phyloP scores from a whole-genome alignment of 1,140 invertebrate genomes.

The Olivierus martensii region DNA sequence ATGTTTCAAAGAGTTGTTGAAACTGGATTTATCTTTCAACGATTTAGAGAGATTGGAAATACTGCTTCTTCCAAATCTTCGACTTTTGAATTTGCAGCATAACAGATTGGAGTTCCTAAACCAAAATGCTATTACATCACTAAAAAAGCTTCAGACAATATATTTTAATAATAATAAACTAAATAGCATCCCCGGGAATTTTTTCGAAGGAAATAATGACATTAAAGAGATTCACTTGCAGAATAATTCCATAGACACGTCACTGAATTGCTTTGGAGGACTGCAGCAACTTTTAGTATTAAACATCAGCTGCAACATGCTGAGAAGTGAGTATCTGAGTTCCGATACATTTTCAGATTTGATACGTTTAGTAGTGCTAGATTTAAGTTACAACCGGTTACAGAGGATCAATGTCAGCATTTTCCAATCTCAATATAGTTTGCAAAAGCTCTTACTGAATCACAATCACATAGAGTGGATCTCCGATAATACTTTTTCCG shows the following conservation, averaged over 20 bases:
- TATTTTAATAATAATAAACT: conserved; percentile 73
- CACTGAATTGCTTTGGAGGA: conserved; percentile 56
- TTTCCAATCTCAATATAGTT: conserved; percentile 37
- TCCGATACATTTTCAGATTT: conserved; percentile 67
- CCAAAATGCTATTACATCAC: conserved; percentile 54
- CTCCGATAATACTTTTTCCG: conserved; percentile 42
- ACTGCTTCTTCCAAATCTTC: conserved; percentile 13
- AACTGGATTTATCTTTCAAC: conserved; percentile 63
- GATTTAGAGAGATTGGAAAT: conserved; percentile 50
- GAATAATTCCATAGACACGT: conserved; percentile 58
- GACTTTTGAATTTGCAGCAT: conserved; percentile 46
- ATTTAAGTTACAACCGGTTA: conserved; percentile 70
- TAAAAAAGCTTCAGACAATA: conserved; percentile 55
- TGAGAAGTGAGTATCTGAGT: conserved; percentile 64
- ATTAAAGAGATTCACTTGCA: conserved; percentile 63
- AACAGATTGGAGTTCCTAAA: conserved; percentile 69
- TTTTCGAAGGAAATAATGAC: conserved; percentile 56
- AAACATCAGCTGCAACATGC: conserved; percentile 70
- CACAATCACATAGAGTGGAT: conserved; percentile 23
- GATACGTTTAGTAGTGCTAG: conserved; percentile 67
- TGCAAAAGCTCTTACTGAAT: conserved; percentile 20
- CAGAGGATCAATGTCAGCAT: conserved; percentile 61
- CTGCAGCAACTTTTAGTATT: conserved; percentile 65
- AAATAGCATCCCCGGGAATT: conserved; percentile 52
- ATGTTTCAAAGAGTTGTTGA: conserved; percentile 33